Percentiles rank a stretch among this genome's conserved stretches.
Conservation (phyloP, 2,113 vertebrate species). For the Sapayoa aenigma region DNA sequence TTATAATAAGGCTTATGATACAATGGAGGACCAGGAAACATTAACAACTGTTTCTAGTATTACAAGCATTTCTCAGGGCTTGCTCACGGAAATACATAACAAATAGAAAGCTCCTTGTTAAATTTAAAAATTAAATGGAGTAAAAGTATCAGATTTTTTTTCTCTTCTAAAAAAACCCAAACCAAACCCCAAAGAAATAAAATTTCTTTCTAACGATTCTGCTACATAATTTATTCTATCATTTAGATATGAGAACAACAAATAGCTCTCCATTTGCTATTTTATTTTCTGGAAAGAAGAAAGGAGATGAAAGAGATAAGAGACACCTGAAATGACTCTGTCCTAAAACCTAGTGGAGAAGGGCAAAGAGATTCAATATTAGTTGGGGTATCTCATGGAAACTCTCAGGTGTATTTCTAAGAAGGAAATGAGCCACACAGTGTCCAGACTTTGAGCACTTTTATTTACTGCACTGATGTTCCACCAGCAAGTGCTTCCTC, state of each 20-base stretch:
- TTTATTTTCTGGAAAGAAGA: not conserved
- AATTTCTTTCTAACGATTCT: not conserved
- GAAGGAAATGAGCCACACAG: not conserved
- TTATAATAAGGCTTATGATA: not conserved
- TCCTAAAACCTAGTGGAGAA: not conserved
- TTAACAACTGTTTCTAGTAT: not conserved
- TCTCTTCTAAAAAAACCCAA: not conserved
- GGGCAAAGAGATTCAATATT: not conserved
- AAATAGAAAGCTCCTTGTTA: not conserved
- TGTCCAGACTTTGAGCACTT: not conserved
- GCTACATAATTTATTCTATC: not conserved
- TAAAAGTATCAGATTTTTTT: not conserved
- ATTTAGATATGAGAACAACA: not conserved
- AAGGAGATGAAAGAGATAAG: not conserved
- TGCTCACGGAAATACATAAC: not conserved
- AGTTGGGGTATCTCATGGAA: not conserved
- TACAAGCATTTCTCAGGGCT: not conserved
- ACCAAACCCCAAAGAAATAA: not conserved
- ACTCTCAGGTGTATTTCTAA: not conserved
- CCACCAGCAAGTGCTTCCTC: not conserved
- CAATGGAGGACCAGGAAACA: not conserved
- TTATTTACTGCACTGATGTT: not conserved
- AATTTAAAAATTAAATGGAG: not conserved
- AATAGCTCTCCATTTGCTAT: not conserved
- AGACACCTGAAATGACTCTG: not conserved